Base-by-base conservation (phyloP, 2,888 invertebrate species). In the Pseudolycoriella hygida region DNA sequence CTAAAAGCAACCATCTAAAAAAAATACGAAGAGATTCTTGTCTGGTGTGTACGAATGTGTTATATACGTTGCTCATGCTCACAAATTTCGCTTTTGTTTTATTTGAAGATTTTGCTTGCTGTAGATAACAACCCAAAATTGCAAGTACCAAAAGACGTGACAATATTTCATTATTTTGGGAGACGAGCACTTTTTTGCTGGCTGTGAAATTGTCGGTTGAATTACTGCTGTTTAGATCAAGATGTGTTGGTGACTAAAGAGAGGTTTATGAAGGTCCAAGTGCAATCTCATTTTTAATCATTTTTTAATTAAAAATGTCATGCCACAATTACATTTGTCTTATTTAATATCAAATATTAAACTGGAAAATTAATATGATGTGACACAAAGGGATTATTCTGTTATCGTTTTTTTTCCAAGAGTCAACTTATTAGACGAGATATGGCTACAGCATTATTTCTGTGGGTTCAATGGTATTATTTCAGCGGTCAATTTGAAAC, bases 151-250 rank as follows among this genome's bases (percentile, higher is more conserved):
- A 43, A 40, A 50, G 52, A 54, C 53, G 53, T 53, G 53, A 54
- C 53, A 52, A 55, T 54, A 53, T 53, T 54, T 55, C 53, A 54
- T 54, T 53, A 53, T 54, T 53, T 55, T 54, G 52, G 25, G 25
- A 25, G 25, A 25, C 25, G 25, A 25, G 25, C 25, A 25, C 52
- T 53, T 54, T 54, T 55, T 52, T 34, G 12, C 15, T 34, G 34
- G 34, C 12, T 34, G 12, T 34, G 12, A 14, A 14, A 14, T 12
- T 34, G 12, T 34, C 15, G 12, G 34, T 34, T 34, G 12, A 14
- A 34, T 34, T 34, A 34, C 25, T 25, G 25, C 25, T 25, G 25
- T 25, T 25, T 25, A 25, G 25, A 25, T 25, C 25, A 25, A 25
- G 25, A 25, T 25, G 25, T 25, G 25, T 25, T 25, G 25, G 25